Conservation (phyloP, 2,797 vertebrate genomes). For the Selene dorsalis region DNA sequence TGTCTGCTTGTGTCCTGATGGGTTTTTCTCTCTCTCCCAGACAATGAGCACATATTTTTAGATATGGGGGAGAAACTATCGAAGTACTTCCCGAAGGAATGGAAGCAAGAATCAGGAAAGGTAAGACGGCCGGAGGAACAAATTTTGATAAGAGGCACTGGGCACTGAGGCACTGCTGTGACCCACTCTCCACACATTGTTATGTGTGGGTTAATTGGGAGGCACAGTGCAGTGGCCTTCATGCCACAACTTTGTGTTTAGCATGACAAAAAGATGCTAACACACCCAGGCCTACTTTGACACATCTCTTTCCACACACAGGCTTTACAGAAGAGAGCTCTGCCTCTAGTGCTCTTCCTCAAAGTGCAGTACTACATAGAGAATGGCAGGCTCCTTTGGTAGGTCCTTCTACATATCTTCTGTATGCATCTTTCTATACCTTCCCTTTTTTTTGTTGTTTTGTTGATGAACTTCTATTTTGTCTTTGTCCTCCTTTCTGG, state of each 20-base stretch:
- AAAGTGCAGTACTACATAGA: conserved; percentile 92
- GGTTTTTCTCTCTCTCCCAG: conserved; percentile 75
- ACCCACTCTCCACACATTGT: neutral
- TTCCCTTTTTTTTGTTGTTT: neutral
- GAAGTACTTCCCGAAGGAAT: conserved; percentile 91
- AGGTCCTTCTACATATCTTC: conserved; percentile 45
- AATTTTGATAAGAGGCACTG: neutral
- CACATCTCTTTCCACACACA: conserved; percentile 63
- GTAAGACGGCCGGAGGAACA: conserved; percentile 62
- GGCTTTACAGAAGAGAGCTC: conserved; percentile 82
- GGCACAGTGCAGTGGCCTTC: conserved; percentile 40
- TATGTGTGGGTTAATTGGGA: conserved; percentile 25
- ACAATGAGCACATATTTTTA: conserved; percentile 92
- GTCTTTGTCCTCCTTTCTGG: conserved; percentile 29
- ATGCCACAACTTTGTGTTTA: conserved; percentile 32
- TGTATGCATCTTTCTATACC: neutral
- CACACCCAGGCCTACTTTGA: conserved; percentile 10
- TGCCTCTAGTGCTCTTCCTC: conserved; percentile 88
- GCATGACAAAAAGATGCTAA: conserved; percentile 39
- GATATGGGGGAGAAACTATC: conserved; percentile 92
- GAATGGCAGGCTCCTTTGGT: conserved; percentile 91
- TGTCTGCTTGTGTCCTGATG: conserved; percentile 64
- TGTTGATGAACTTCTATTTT: neutral
- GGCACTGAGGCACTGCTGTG: too few relatives aligned
- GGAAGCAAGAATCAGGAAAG: conserved; percentile 86